Conservation (phyloP, 37 sponge, comb jelly and placozoan species). For the Aplysina aerophoba region DNA sequence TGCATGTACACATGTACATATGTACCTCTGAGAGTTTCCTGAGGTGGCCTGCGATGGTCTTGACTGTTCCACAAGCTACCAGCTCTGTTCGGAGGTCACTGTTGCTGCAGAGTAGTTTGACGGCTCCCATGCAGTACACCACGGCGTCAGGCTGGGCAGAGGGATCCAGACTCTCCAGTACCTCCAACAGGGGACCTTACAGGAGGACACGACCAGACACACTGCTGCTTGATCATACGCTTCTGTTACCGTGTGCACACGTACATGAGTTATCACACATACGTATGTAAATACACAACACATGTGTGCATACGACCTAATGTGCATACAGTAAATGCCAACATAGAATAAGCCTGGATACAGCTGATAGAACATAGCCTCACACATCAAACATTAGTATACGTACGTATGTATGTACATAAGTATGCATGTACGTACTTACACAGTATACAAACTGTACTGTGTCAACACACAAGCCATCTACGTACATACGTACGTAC, state of each 20-base stretch:
- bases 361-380: too few species aligned
- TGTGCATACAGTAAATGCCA: too few species aligned
- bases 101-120: constrained; percentile 72
- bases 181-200: constrained; percentile 46
- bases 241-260: background rate
- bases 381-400: too few species aligned
- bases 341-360: too few species aligned
- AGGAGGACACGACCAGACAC: background rate
- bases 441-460: background rate
- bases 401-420: too few species aligned
- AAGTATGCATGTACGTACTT: background rate
- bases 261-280: too few species aligned
- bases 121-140: constrained; percentile 75
- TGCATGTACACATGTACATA: constrained; percentile 1
- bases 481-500: background rate
- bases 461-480: background rate
- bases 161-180: constrained; percentile 45
- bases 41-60: background rate
- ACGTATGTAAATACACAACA: too few species aligned
- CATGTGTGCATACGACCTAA: too few species aligned
- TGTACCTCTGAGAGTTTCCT: constrained; percentile 22
- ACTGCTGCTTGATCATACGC: background rate
- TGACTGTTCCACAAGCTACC: constrained; percentile 30
- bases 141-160: constrained; percentile 48
- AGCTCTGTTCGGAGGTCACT: constrained; percentile 50